phyloP scores from a whole-genome alignment of 2,113 vertebrate species.

The Tragulus kanchil region DNA sequence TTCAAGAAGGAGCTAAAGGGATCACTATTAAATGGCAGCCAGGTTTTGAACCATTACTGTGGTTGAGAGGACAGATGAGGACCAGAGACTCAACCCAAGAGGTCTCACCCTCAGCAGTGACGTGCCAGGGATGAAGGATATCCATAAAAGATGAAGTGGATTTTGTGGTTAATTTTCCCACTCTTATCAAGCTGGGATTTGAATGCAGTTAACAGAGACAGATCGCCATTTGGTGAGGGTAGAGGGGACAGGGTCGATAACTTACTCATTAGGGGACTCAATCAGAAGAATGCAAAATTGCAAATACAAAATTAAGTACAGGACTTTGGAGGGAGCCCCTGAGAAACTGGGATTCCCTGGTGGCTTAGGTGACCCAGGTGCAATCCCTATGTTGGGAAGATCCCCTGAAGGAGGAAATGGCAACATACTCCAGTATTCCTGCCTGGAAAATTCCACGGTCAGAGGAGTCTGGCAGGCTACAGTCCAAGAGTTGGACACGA shows the following conservation, averaged over 20 bases:
- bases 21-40: not conserved
- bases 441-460: not conserved
- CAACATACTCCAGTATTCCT: not conserved
- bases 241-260: not conserved
- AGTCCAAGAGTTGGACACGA: not conserved
- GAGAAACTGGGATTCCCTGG: not conserved
- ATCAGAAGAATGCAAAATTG: constrained; percentile 9
- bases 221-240: not conserved
- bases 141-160: not conserved
- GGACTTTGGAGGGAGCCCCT: not conserved
- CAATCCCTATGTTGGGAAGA: not conserved
- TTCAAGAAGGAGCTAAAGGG: not conserved
- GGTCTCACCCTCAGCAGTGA: not conserved
- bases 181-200: not conserved
- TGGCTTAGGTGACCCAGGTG: not conserved
- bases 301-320: not conserved
- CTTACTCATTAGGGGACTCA: not conserved
- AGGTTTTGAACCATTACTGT: not conserved
- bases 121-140: not conserved
- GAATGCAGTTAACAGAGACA: not conserved
- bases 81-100: not conserved
- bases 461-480: not conserved
- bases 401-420: not conserved
- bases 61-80: not conserved
- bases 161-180: not conserved